Percentiles rank a stretch among this genome's conserved stretches.
These are phyloP conservation scores for Opisthocomus hoazin DNA, from an alignment of 2,113 vertebrate species.

Conservation along the genomic window DNA sequence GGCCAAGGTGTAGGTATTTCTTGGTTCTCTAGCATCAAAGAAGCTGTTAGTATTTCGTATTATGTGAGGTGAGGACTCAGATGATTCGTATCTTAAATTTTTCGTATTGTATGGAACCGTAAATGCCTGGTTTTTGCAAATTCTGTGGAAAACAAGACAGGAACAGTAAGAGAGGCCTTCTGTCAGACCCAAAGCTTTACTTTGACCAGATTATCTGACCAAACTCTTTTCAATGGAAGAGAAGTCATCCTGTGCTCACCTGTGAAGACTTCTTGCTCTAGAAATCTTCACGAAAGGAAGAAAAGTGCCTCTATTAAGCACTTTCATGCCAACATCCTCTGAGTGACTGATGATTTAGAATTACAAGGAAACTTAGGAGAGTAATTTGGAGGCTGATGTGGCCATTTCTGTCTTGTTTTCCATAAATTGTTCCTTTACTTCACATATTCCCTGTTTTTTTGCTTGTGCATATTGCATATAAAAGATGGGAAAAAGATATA, in stretches of 20 bases:
- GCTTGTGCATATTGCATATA: not conserved
- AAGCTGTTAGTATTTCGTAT: not conserved
- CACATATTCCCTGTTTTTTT: not conserved
- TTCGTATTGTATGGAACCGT: not conserved
- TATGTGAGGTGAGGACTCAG: not conserved
- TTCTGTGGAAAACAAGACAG: not conserved
- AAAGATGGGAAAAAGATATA: not conserved
- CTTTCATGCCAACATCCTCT: not conserved
- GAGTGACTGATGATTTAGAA: not conserved
- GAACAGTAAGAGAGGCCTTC: not conserved
- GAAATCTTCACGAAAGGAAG: not conserved
- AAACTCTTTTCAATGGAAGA: not conserved
- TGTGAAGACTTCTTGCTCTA: not conserved
- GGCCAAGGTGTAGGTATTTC: not conserved
- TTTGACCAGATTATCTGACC: not conserved
- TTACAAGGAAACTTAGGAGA: not conserved
- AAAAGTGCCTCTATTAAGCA: not conserved
- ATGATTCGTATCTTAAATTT: not conserved
- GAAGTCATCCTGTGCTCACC: not conserved
- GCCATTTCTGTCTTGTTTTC: not conserved
- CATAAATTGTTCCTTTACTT: fast-evolving
- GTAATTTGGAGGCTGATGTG: not conserved
- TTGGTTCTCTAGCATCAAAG: not conserved
- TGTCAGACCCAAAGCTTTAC: not conserved
- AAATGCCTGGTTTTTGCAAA: not conserved